Evolutionary conservation across 2,113 vertebrate species (phyloP).

Genomic region (Poeciliopsis prolifica): DNA sequence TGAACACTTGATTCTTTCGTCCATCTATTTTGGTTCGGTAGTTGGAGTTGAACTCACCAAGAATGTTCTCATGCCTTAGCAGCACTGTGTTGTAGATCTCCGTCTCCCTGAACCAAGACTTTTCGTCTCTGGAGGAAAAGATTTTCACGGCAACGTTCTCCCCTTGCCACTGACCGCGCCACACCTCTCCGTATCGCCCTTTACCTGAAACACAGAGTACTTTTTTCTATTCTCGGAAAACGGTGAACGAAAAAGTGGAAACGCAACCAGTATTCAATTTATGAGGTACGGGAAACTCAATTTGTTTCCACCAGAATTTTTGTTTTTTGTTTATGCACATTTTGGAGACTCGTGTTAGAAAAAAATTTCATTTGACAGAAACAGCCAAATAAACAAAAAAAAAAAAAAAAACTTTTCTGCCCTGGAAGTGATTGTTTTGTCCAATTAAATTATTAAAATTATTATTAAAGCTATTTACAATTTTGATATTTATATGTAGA

Average conservation of each 20-base stretch:
- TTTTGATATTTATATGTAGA: too few relatives aligned
- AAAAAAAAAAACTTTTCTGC: too few relatives aligned
- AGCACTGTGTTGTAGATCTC: slow-evolving; percentile 87
- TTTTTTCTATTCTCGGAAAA: not conserved
- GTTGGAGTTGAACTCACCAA: slow-evolving; percentile 70
- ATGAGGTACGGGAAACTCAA: too few relatives aligned
- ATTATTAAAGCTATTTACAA: too few relatives aligned
- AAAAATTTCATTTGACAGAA: too few relatives aligned
- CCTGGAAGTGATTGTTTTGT: too few relatives aligned
- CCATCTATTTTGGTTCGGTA: too few relatives aligned
- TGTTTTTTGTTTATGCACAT: too few relatives aligned
- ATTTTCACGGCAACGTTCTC: slow-evolving; percentile 86
- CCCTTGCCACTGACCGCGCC: slow-evolving; percentile 85
- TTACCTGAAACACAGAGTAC: slow-evolving; percentile 68
- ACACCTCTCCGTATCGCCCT: slow-evolving; percentile 84
- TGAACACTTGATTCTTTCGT: not conserved
- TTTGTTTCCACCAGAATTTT: too few relatives aligned
- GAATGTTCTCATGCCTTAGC: slow-evolving; percentile 83
- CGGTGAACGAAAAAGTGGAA: not conserved
- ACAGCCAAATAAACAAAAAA: too few relatives aligned
- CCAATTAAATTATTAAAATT: too few relatives aligned
- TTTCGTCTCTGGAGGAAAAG: slow-evolving; percentile 85
- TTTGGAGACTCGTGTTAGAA: too few relatives aligned
- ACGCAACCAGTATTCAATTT: not conserved
- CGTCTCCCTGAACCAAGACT: slow-evolving; percentile 85